Evolutionary conservation across 1,140 invertebrate species (phyloP).

Genomic region (Cydia amplana): DNA sequence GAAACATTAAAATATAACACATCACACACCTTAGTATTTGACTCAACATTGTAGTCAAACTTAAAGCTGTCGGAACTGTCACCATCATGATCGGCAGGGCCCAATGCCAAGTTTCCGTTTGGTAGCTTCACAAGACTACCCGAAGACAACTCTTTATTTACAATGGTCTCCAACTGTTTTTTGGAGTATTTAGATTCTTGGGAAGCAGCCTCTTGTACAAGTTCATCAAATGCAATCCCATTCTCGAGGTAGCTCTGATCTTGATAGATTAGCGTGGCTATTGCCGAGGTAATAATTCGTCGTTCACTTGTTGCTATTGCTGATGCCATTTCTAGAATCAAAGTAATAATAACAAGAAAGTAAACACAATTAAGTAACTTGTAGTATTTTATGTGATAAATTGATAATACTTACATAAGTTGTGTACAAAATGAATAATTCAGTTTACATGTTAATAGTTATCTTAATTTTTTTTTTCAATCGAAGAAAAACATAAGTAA

Average conservation of each 20-base stretch:
- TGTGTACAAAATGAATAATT: too few relatives aligned
- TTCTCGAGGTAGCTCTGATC: conserved; percentile 86
- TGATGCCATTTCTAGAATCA: conserved; percentile 62
- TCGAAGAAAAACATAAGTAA: conserved; percentile 2
- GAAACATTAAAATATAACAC: conserved; percentile 7
- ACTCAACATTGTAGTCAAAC: conserved; percentile 70
- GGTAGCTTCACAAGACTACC: conserved; percentile 84
- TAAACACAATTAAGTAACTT: background rate
- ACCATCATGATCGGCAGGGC: conserved; percentile 77
- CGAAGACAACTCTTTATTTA: conserved; percentile 83
- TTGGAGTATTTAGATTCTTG: conserved; percentile 84
- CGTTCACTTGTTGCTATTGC: conserved; percentile 64
- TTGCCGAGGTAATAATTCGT: conserved; percentile 82
- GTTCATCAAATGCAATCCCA: conserved; percentile 83
- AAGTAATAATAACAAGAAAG: background rate
- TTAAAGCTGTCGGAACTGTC: conserved; percentile 74
- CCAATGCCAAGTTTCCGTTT: conserved; percentile 85
- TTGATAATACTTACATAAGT: too few relatives aligned
- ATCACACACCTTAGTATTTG: conserved; percentile 66
- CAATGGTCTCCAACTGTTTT: conserved; percentile 83
- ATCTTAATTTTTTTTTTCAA: too few relatives aligned
- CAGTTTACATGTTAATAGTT: too few relatives aligned
- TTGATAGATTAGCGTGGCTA: conserved; percentile 84
- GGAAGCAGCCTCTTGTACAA: conserved; percentile 82
- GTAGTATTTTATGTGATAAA: too few relatives aligned